Evolutionary conservation across 1,140 invertebrate species (phyloP).

Genomic region (Cherax quadricarinatus): DNA sequence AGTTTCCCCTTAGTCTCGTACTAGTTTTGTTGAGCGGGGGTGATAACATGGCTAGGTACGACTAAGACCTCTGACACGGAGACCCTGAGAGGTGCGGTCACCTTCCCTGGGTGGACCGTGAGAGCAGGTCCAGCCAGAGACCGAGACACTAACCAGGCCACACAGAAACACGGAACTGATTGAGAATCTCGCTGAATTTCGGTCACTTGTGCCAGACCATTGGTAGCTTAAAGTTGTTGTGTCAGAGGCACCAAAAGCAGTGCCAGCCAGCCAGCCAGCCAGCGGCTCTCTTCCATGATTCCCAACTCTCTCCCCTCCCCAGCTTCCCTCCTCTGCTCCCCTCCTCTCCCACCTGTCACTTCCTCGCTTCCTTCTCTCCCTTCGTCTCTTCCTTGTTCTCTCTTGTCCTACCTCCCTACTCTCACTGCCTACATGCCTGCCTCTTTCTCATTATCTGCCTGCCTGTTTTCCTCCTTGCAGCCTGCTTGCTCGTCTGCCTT

Average conservation of each 20-base stretch:
- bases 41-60: not conserved
- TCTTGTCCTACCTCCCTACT: no score
- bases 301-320: not conserved
- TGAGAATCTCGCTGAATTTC: not conserved
- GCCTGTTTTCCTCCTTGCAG: no score
- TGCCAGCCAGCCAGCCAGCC: not conserved
- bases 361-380: not conserved
- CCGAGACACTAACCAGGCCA: not conserved
- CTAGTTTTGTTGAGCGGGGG: not conserved
- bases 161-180: not conserved
- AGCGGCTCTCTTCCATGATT: not conserved
- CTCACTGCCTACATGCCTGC: no score
- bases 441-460: no score
- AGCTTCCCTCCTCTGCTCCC: no score
- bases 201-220: constrained; percentile 35
- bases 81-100: not conserved
- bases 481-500: no score
- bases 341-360: not conserved
- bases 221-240: constrained; percentile 54
- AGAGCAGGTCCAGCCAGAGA: no score
- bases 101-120: no score
- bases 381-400: no score
- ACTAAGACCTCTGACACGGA: not conserved
- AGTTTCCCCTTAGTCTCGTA: not conserved
- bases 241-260: not conserved